Percentiles rank a stretch among this genome's conserved stretches.
These are phyloP conservation scores for Coracias cyanogaster DNA, from an alignment of 2,797 vertebrate species.

Conservation along the genomic window DNA sequence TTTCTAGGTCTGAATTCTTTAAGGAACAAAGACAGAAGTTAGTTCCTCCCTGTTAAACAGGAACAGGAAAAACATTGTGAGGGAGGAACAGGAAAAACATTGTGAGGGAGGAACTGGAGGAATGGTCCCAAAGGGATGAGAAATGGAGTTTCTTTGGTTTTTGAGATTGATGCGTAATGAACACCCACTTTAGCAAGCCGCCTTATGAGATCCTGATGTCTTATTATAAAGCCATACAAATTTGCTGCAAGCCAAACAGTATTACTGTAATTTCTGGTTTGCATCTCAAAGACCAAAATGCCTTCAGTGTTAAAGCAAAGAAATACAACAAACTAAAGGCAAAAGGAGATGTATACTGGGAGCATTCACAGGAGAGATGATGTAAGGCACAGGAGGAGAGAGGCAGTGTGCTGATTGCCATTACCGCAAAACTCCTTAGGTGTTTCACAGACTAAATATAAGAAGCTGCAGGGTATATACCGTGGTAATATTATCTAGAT, in stretches of 20 bases:
- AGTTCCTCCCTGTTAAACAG: constrained; percentile 24
- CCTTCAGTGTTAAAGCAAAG: background rate
- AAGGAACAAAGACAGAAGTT: constrained; percentile 32
- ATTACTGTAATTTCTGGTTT: background rate
- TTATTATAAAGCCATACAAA: background rate
- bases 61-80: background rate
- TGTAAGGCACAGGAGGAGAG: background rate
- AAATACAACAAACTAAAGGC: background rate
- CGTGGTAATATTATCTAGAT: background rate
- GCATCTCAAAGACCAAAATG: background rate
- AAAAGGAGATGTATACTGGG: background rate
- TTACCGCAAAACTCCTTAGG: background rate
- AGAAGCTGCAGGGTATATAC: background rate
- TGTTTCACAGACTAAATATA: background rate
- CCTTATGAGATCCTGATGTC: background rate
- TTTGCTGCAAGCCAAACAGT: background rate
- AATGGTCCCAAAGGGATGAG: background rate
- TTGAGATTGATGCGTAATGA: background rate
- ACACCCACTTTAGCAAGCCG: background rate
- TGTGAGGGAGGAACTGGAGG: background rate
- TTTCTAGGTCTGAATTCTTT: background rate
- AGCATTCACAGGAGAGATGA: background rate
- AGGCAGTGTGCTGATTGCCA: background rate
- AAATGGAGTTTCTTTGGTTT: background rate
- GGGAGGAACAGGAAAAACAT: background rate